These are phyloP conservation scores for Apocrypta bakeri DNA, from an alignment of 1,140 invertebrate species.

Conservation along the genomic window DNA sequence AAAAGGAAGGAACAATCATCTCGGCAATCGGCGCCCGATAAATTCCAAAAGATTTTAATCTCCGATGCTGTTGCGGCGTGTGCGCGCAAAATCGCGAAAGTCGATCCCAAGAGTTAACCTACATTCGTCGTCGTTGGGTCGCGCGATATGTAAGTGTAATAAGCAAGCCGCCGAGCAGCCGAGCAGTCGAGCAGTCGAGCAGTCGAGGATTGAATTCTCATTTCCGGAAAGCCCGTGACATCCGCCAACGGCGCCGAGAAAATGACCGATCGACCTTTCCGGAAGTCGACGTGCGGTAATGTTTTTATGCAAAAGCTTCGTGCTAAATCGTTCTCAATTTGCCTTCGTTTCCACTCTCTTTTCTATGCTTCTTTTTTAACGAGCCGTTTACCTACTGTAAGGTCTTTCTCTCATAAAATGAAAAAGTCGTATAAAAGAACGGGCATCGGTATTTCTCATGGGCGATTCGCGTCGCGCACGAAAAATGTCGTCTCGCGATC, in stretches of 20 bases:
- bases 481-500: not conserved
- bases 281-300: not conserved
- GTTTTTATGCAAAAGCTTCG: no score
- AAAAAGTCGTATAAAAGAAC: not conserved
- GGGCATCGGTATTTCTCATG: no score
- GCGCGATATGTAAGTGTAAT: not conserved
- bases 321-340: not conserved
- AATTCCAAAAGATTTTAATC: not conserved
- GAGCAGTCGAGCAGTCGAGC: constrained; percentile 47
- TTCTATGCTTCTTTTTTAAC: not conserved
- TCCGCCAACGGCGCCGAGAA: constrained; percentile 59
- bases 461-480: no score
- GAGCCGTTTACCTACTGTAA: no score
- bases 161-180: constrained; percentile 62
- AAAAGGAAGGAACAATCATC: no score
- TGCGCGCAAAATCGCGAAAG: constrained; percentile 12
- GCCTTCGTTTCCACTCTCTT: not conserved
- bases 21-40: no score
- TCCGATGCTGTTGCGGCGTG: not conserved
- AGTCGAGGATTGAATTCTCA: constrained; percentile 67
- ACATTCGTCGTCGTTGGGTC: constrained; percentile 50
- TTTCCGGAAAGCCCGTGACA: constrained; percentile 70
- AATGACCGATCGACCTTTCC: constrained; percentile 16
- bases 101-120: constrained; percentile 45
- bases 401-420: no score